Evolutionary conservation across 2,888 invertebrate species (phyloP).

Genomic region (Phorcus lineatus): DNA sequence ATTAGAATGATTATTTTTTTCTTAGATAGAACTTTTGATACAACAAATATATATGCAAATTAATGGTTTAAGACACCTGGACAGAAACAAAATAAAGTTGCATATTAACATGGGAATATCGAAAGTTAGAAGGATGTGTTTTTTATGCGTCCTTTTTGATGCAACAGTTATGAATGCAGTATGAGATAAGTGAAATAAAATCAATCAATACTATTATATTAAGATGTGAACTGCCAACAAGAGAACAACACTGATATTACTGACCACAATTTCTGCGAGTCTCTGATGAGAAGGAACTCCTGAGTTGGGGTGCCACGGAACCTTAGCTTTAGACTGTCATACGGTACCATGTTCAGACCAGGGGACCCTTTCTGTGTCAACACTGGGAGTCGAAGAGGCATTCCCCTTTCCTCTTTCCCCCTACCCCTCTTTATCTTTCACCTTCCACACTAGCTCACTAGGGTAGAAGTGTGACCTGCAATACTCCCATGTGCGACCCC

Average conservation of each 20-base stretch:
- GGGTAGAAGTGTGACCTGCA: background rate
- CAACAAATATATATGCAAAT: too few relatives aligned
- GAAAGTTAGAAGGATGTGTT: too few relatives aligned
- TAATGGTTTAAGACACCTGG: too few relatives aligned
- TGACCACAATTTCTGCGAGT: background rate
- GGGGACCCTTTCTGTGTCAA: constrained; percentile 29
- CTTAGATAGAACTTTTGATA: too few relatives aligned
- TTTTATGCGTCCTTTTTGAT: too few relatives aligned
- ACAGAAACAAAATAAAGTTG: too few relatives aligned
- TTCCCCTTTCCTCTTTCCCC: background rate
- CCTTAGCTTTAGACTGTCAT: constrained; percentile 58
- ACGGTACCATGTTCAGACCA: constrained; percentile 51
- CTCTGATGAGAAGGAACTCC: constrained; percentile 37
- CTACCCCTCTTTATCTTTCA: background rate
- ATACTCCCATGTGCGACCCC: background rate
- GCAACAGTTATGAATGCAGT: too few relatives aligned
- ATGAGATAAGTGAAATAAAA: too few relatives aligned
- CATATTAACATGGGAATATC: too few relatives aligned
- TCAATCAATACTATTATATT: too few relatives aligned
- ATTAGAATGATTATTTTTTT: too few relatives aligned
- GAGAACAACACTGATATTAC: background rate
- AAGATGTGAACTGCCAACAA: too few relatives aligned
- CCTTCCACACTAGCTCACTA: background rate
- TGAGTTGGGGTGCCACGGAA: constrained; percentile 59
- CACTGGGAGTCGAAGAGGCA: constrained; percentile 44